Evolutionary conservation across 2,113 vertebrate species (phyloP).

Genomic region (Vidua macroura): DNA sequence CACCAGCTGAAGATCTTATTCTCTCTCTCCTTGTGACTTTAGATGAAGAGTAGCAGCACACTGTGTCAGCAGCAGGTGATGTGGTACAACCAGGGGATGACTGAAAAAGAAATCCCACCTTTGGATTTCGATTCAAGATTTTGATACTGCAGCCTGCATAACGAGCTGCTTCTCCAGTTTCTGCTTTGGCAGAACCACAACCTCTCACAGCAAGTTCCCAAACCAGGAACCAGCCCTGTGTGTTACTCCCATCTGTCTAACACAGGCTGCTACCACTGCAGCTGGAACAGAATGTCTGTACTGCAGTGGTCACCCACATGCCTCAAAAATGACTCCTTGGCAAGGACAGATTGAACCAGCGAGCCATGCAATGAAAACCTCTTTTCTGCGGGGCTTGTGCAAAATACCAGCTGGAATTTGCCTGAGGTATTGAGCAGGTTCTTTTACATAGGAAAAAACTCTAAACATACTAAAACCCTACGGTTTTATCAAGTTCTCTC

Average conservation of each 20-base stretch:
- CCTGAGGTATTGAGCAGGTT: not conserved
- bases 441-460: not conserved
- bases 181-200: not conserved
- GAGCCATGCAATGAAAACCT: not conserved
- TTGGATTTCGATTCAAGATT: not conserved
- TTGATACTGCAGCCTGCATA: not conserved
- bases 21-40: not conserved
- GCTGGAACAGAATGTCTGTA: not conserved
- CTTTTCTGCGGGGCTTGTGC: not conserved
- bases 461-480: not conserved
- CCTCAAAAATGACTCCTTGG: not conserved
- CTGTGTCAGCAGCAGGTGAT: not conserved
- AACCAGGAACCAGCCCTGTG: not conserved
- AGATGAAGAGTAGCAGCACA: not conserved
- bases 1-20: not conserved
- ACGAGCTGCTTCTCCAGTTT: not conserved
- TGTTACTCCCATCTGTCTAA: not conserved
- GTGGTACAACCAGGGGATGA: not conserved
- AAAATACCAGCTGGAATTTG: not conserved
- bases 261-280: not conserved
- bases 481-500: not conserved
- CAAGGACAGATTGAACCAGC: not conserved
- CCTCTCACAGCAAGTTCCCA: not conserved
- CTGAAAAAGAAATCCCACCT: not conserved
- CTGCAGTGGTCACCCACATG: not conserved